A percentile compares a stretch with the other conserved stretches of the same genome.
phyloP scores from a whole-genome alignment of 1,140 invertebrate species.

The Brachystomella parvula region DNA sequence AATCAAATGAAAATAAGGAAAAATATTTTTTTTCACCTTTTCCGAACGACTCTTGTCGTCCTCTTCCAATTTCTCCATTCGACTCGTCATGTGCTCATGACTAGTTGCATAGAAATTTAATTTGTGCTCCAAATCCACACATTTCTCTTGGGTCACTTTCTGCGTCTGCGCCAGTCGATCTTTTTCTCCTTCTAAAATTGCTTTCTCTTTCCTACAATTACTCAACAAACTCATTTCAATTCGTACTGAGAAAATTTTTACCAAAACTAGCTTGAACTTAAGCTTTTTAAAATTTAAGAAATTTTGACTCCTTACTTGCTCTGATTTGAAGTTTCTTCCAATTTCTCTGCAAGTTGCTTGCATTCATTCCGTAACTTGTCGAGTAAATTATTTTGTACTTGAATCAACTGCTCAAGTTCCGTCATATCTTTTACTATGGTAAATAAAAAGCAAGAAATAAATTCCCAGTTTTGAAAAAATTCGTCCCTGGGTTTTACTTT shows the following conservation, averaged over 20 bases:
- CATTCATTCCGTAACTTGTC: constrained; percentile 76
- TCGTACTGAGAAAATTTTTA: constrained; percentile 2
- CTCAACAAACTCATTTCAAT: neutral
- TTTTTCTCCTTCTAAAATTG: constrained; percentile 38
- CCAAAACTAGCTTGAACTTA: neutral
- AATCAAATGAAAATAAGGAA: constrained; percentile 22
- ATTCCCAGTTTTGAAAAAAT: constrained; percentile 14
- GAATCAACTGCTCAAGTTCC: constrained; percentile 74
- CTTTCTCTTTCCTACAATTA: constrained; percentile 38
- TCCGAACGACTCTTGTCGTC: constrained; percentile 35
- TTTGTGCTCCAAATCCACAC: constrained; percentile 35
- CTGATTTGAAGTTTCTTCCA: constrained; percentile 69
- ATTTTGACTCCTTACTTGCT: constrained; percentile 60
- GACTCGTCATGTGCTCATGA: constrained; percentile 31
- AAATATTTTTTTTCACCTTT: constrained; percentile 26
- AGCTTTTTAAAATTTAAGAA: neutral
- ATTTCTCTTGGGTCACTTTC: constrained; percentile 36
- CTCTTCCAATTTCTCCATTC: constrained; percentile 32
- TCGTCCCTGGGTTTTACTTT: constrained; percentile 53
- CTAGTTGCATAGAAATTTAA: constrained; percentile 28
- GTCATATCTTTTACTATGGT: constrained; percentile 54
- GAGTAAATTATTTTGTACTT: constrained; percentile 77
- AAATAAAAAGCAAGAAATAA: constrained; percentile 25
- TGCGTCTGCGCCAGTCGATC: constrained; percentile 34
- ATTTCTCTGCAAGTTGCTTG: constrained; percentile 71